Conservation (phyloP, 2,888 invertebrate genomes). For the Caenorhabditis sp. region DNA sequence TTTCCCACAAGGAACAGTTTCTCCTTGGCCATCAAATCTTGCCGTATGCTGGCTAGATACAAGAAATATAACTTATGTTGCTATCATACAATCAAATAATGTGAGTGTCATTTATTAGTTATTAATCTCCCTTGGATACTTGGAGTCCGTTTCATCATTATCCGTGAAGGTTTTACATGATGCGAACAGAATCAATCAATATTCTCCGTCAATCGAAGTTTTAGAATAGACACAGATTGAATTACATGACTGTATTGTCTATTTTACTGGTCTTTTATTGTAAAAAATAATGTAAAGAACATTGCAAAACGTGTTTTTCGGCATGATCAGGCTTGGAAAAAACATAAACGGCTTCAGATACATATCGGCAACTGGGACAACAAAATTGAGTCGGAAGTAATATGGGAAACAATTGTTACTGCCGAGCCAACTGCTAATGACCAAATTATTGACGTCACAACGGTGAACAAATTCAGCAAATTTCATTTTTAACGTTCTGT, state of each 20-base stretch:
- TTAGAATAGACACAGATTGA: too few relatives aligned
- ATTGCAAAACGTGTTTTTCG: background rate
- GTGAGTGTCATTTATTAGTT: slow-evolving; percentile 47
- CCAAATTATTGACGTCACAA: slow-evolving; percentile 8
- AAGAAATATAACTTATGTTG: slow-evolving; percentile 57
- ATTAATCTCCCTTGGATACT: too few relatives aligned
- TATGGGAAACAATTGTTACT: slow-evolving; percentile 27
- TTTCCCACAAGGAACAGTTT: slow-evolving; percentile 35
- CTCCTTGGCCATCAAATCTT: slow-evolving; percentile 54
- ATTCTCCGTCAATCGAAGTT: too few relatives aligned
- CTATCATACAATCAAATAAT: slow-evolving; percentile 35
- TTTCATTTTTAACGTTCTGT: too few relatives aligned
- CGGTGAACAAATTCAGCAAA: slow-evolving; percentile 2
- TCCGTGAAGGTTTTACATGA: background rate
- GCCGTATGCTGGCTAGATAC: slow-evolving; percentile 56
- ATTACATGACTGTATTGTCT: too few relatives aligned
- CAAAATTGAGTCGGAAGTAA: slow-evolving; percentile 22
- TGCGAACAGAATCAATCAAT: too few relatives aligned
- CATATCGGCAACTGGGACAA: slow-evolving; percentile 51
- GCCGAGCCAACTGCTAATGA: slow-evolving; percentile 9
- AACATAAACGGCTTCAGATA: slow-evolving; percentile 17
- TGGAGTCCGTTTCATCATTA: too few relatives aligned
- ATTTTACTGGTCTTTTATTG: too few relatives aligned
- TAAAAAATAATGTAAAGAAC: background rate
- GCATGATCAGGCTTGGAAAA: too few relatives aligned